Base-by-base conservation (phyloP, 1,140 invertebrate species). In the Delia radicum region DNA sequence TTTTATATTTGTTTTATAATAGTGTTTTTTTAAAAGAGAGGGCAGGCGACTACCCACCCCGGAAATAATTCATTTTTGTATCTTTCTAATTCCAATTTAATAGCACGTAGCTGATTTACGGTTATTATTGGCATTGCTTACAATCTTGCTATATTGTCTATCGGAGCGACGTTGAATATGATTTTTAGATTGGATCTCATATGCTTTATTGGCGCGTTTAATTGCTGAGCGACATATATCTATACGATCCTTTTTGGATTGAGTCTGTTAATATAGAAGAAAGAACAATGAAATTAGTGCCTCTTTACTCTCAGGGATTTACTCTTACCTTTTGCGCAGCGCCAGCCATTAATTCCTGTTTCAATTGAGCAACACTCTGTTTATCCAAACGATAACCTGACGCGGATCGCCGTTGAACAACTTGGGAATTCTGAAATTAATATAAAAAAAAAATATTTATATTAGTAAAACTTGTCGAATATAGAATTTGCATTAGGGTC, bases 41-140 rank as follows among this genome's bases (percentile, higher is more conserved):
- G 37, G 33, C 0, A n/a, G 1, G 7, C 13, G 33, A n/a, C n/a
- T n/a, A n/a, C n/a, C n/a, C n/a, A n/a, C n/a, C n/a, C n/a, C n/a
- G n/a, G n/a, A n/a, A n/a, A 24, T 73, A 61, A 12, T 31, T 63
- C 24, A 71, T 73, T 65, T 75, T 28, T 27, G 61, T 33, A 31
- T 42, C 33, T 48, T 76, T 71, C 2, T 18, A 15, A 18, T 48
- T 48, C 12, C 46, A 7, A 29, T 77, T 77, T 81, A 81, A 21
- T n/a, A 55, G 77, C 77, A 85, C n/a, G 81, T 81, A 92, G 88
- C n/a, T n/a, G 91, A 92, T 89, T 93, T 93, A 86, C 92, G 90
- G 84, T 93, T 92, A 87, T 92, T 93, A 85, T 92, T 92, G 76
- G 90, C 91, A 78, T 90, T 89, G 78, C 91, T 92, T 78, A 88